phyloP scores from a whole-genome alignment of 2,888 invertebrate genomes.

The Lasioglossum villosulum region DNA sequence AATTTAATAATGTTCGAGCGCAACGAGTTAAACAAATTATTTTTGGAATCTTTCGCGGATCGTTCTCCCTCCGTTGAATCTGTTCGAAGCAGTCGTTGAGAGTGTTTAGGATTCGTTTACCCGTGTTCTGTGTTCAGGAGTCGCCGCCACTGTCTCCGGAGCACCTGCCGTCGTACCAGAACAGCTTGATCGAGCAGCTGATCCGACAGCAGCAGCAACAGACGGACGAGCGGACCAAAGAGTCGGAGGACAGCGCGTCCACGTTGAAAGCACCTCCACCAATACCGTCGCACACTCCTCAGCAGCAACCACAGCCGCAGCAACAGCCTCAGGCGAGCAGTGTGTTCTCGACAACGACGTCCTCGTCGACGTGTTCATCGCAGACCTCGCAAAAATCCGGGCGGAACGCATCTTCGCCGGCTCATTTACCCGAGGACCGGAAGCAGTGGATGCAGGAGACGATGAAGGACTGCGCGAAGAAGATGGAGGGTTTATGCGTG shows the following conservation, averaged over 20 bases:
- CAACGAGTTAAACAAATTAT: no score
- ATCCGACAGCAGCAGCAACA: conserved; percentile 82
- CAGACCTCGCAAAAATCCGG: conserved; percentile 73
- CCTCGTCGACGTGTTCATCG: conserved; percentile 74
- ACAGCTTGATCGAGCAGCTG: conserved; percentile 85
- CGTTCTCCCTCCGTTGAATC: not conserved
- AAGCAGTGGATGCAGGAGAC: conserved; percentile 79
- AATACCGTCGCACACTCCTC: conserved; percentile 80
- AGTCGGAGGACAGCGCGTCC: conserved; percentile 75
- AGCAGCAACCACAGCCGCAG: conserved; percentile 37
- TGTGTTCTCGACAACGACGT: conserved; percentile 60
- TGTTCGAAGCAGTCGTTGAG: not conserved
- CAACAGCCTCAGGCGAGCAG: conserved; percentile 17
- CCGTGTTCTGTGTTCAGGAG: conserved; percentile 66
- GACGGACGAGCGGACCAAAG: conserved; percentile 77
- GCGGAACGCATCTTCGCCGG: conserved; percentile 70
- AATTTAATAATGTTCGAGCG: no score
- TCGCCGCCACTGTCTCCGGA: conserved; percentile 76
- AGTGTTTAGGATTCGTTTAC: not conserved
- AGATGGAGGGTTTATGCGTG: conserved; percentile 73
- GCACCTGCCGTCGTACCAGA: conserved; percentile 84
- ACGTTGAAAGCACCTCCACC: conserved; percentile 77
- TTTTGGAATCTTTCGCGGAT: not conserved
- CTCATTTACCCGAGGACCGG: conserved; percentile 75
- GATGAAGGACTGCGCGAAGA: conserved; percentile 78